Evolutionary conservation across 2,888 invertebrate species (phyloP).

Genomic region (Apocheima hispidaria): DNA sequence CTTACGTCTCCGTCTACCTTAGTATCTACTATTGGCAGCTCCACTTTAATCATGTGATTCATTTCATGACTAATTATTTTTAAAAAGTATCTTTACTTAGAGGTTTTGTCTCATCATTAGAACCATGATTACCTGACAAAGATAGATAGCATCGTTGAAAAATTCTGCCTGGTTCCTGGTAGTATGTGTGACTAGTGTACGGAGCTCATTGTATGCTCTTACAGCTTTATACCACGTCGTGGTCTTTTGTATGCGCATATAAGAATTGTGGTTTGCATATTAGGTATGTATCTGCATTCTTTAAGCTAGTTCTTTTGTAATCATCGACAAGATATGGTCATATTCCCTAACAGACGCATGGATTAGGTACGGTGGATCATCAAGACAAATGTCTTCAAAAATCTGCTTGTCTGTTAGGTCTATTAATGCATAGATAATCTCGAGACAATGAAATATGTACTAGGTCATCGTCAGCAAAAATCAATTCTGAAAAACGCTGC

Average conservation of each 20-base stretch:
- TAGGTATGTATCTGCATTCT: conserved; percentile 54
- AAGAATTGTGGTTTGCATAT: conserved; percentile 51
- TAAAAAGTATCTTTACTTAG: not conserved
- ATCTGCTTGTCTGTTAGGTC: no score
- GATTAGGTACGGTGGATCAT: no score
- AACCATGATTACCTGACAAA: conserved; percentile 2
- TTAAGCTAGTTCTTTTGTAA: conserved; percentile 40
- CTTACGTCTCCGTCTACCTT: conserved; percentile 18
- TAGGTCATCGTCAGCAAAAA: conserved; percentile 14
- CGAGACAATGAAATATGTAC: not conserved
- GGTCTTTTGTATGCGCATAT: conserved; percentile 60
- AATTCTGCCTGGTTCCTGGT: conserved; percentile 4
- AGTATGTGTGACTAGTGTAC: not conserved
- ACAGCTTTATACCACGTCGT: conserved; percentile 21
- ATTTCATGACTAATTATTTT: conserved; percentile 10
- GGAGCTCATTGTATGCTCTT: conserved; percentile 5
- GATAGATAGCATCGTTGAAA: conserved; percentile 19
- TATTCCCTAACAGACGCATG: no score
- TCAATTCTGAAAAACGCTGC: conserved; percentile 5
- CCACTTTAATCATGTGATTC: conserved; percentile 20
- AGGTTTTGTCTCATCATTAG: conserved; percentile 7
- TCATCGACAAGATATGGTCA: conserved; percentile 42
- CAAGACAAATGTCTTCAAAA: no score
- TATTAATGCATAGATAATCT: not conserved
- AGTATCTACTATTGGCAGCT: conserved; percentile 21